These are phyloP conservation scores for Acheta domesticus DNA, from an alignment of 2,888 invertebrate genomes.

Conservation along the genomic window DNA sequence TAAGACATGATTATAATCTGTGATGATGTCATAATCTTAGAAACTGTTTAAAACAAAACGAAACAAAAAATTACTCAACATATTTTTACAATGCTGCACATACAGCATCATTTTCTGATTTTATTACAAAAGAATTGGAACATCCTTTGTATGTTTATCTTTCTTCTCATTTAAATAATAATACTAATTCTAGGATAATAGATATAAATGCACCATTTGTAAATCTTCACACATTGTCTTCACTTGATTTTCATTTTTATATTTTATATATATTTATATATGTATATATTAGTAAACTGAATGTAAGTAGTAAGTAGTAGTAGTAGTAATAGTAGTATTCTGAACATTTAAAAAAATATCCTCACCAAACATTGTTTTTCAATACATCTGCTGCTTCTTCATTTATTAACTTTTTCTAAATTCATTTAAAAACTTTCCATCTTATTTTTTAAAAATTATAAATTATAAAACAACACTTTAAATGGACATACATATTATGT, in stretches of 20 bases:
- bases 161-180: conserved; percentile 24
- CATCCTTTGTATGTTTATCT: conserved; percentile 20
- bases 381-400: background rate
- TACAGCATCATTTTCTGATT: conserved; percentile 19
- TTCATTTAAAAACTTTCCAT: background rate
- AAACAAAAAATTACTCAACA: background rate
- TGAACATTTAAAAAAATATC: conserved; percentile 11
- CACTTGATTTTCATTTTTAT: conserved; percentile 3
- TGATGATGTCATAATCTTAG: too few relatives aligned
- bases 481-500: conserved; percentile 3
- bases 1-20: background rate
- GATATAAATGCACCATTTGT: conserved; percentile 25
- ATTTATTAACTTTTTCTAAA: conserved; percentile 11
- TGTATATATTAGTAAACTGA: conserved; percentile 18
- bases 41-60: background rate
- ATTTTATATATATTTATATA: background rate
- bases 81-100: conserved; percentile 20
- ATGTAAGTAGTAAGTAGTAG: background rate
- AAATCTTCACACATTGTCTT: conserved; percentile 22
- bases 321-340: background rate
- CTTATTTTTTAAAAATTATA: conserved; percentile 1
- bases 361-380: conserved; percentile 12
- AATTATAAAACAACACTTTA: conserved; percentile 12
- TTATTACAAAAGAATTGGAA: conserved; percentile 24
- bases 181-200: conserved; percentile 19